These are phyloP conservation scores for Rafetus swinhoei DNA, from an alignment of 2,113 vertebrate species.

Conservation along the genomic window DNA sequence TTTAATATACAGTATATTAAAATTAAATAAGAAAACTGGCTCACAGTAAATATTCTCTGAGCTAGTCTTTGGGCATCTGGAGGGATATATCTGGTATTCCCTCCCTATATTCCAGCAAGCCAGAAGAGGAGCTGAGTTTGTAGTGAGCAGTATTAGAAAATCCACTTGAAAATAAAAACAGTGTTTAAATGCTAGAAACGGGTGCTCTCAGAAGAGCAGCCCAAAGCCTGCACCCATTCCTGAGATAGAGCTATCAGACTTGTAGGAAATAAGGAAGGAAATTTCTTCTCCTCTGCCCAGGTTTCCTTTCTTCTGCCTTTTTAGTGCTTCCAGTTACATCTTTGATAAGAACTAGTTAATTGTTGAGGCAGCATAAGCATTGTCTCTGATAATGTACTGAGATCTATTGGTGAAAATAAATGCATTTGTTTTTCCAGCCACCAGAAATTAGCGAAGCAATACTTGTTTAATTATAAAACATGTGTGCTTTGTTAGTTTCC, in stretches of 20 bases:
- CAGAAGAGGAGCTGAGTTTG: background rate
- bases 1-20: background rate
- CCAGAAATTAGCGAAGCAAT: slow-evolving; percentile 70
- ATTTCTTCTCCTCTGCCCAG: background rate
- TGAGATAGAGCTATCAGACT: background rate
- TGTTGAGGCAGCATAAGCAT: slow-evolving; percentile 4
- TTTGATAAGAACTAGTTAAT: slow-evolving; percentile 41
- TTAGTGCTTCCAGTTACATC: slow-evolving; percentile 7
- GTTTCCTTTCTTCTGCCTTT: background rate
- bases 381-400: slow-evolving; percentile 38
- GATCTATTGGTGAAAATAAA: slow-evolving; percentile 60
- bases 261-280: background rate
- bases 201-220: background rate
- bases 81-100: background rate
- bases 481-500: slow-evolving; percentile 64
- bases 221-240: background rate
- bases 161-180: background rate
- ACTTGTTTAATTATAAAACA: slow-evolving; percentile 70
- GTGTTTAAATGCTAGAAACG: background rate
- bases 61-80: background rate
- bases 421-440: slow-evolving; percentile 67
- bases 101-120: background rate
- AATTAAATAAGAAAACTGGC: background rate
- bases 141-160: background rate
- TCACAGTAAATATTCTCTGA: background rate